These are phyloP conservation scores for Microcaecilia unicolor DNA, from an alignment of 2,797 vertebrate species.

Conservation along the genomic window DNA sequence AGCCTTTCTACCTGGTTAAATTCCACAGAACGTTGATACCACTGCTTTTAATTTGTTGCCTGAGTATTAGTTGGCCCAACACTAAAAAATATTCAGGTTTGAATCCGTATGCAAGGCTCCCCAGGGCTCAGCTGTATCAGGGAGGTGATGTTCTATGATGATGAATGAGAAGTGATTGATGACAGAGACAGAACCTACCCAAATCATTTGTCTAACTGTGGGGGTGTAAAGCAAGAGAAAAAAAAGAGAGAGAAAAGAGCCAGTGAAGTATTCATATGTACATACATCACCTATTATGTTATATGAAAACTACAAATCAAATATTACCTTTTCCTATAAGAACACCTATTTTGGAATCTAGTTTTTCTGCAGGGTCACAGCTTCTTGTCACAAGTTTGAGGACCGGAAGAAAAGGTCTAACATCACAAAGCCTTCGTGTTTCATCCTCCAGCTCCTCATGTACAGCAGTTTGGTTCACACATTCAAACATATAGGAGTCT, in stretches of 20 bases:
- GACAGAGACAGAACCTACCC: too few relatives aligned
- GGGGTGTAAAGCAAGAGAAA: not conserved
- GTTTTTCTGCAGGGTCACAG: constrained; percentile 85
- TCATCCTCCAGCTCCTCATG: constrained; percentile 96
- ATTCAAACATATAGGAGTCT: constrained; percentile 95
- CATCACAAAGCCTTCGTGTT: constrained; percentile 85
- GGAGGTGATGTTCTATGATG: too few relatives aligned
- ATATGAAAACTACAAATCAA: not conserved
- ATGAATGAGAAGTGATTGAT: too few relatives aligned
- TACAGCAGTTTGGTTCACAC: constrained; percentile 92
- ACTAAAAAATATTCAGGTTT: too few relatives aligned
- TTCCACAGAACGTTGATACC: too few relatives aligned
- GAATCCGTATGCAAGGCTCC: too few relatives aligned
- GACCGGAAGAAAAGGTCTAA: constrained; percentile 91
- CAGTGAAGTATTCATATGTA: too few relatives aligned
- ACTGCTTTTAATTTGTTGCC: too few relatives aligned
- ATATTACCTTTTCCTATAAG: constrained; percentile 91
- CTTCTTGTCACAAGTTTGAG: constrained; percentile 85
- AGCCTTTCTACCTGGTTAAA: too few relatives aligned
- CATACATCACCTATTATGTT: constrained; percentile 8
- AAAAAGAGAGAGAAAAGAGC: not conserved
- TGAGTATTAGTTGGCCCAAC: too few relatives aligned
- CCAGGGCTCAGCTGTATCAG: too few relatives aligned
- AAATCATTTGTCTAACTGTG: too few relatives aligned
- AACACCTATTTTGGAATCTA: constrained; percentile 93